Base-by-base conservation (phyloP, 2,113 vertebrate genomes). In the Crotalus horridus region DNA sequence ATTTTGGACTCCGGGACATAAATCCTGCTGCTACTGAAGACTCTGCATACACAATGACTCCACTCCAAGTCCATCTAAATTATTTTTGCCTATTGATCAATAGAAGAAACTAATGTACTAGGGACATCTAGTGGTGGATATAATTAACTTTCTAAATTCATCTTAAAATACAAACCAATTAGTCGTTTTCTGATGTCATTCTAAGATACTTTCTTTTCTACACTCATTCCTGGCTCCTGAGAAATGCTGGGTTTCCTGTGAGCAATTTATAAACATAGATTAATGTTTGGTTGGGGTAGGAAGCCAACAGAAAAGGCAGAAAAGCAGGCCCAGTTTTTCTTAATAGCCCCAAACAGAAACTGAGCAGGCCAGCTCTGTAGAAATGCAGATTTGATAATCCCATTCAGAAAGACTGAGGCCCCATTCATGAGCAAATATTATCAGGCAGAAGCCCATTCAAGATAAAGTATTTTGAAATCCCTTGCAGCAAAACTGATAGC, bases 101-200 rank as follows among this genome's bases (percentile, higher is more conserved):
- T 7, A 24, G 26, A 90, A 15, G 48, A 61, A 3, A 86, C 56
- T 93, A 95, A 92, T 15, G 53, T 85, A 91, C 93, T 96, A 93
- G 93, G 90, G 96, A 95, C 96, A 92, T 92, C 97, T 96, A 58
- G 96, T 95, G 97, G 96, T 88, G 89, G 46, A 0, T 0, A 51
- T 29, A 33, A 17, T 2, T 7, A 87, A 87, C 39, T 87, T 33
- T 33, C 17, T 11, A 21, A 51, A 58, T 81, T 74, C 39, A 10
- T 58, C 58, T 58, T n/a, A n/a, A 56, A 58, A 21, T 89, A 24
- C 53, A 51, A 10, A 12, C 55, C 88, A 59, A 9, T 59, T 39
- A 24, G 21, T 89, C n/a, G 17, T 56, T 89, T 58, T 91, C 20
- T 11, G 39, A 59, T 24, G 54, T 86, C 24, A 43, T 33, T 24